Base-by-base conservation (phyloP, 2,113 vertebrate genomes). In the Antennarius striatus region DNA sequence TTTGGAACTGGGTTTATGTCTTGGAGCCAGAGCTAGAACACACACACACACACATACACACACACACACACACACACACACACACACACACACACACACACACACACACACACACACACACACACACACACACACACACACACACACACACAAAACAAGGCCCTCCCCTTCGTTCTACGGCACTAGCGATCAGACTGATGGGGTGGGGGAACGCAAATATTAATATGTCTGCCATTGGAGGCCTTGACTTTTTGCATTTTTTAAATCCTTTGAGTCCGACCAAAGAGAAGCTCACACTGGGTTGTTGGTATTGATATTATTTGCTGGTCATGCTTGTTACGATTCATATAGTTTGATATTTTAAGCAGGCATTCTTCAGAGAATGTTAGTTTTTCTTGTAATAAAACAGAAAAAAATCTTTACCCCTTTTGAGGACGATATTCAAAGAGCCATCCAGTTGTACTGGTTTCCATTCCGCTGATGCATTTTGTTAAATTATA, bases 1-100 rank as follows among this genome's bases (percentile, higher is more conserved):
- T 85, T 88, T 85, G 73, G 77, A 85, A 68, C 82, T 48, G 79
- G 81, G 79, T 88, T 86, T 89, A 84, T 66, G 80, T 87, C 82
- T 82, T 87, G 87, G 85, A 85, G 80, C 69, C 78, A 42, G 73
- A 83, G 72, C 67, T 58, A 55, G 79, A 82, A 82, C 79, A 80
- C 86, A 86, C 81, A 81, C 75, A 86, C 71, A 77, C 52, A 80
- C 72, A 86, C 60, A 69, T 68, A 63, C 75, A 76, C 81, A 81
- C 67, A 74, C 79, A 36, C 32, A 36, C 32, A 3, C 32, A 36
- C 32, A 36, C 2, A 36, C 32, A 36, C 32, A 36, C 5, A 36
- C 22, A 22, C 22, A 22, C 22, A 22, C 22, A 22, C 22, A 22
- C 22, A 22, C 22, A 22, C 22, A 22, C 22, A 22, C 22, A 22